phyloP scores from a whole-genome alignment of 2,888 invertebrate species.

The Prosapia bicincta region DNA sequence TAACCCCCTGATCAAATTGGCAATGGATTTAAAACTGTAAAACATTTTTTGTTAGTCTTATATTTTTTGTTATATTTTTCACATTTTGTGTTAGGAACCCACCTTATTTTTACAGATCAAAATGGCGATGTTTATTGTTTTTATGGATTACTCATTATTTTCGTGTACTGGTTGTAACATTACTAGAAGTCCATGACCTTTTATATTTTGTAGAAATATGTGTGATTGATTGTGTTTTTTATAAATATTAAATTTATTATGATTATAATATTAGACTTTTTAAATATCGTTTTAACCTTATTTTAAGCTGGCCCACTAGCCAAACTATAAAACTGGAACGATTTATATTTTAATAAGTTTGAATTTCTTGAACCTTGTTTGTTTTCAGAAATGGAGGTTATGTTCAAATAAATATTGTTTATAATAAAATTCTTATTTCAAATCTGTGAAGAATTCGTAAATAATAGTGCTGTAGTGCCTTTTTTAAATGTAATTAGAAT shows the following conservation, averaged over 20 bases:
- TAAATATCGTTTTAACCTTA: too few relatives aligned
- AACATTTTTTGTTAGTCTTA: neutral
- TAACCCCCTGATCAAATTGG: neutral
- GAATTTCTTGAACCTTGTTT: neutral
- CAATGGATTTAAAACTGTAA: neutral
- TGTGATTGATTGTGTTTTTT: neutral
- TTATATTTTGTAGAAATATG: neutral
- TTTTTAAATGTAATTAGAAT: neutral
- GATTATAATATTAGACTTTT: too few relatives aligned
- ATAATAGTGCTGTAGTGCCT: neutral
- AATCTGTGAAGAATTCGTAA: neutral
- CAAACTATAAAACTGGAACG: too few relatives aligned
- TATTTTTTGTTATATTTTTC: neutral
- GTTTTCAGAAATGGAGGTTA: neutral
- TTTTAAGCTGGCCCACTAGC: too few relatives aligned
- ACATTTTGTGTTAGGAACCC: neutral
- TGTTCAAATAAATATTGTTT: neutral
- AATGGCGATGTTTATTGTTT: neutral
- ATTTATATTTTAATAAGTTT: too few relatives aligned
- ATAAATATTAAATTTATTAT: too few relatives aligned
- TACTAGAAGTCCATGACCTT: neutral
- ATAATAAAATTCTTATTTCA: neutral
- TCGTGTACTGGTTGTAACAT: neutral
- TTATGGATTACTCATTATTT: neutral
- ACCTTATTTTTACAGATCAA: neutral